A percentile compares a stretch with the other conserved stretches of the same genome.
These are phyloP conservation scores for Sterna hirundo DNA, from an alignment of 2,113 vertebrate genomes.

Conservation along the genomic window DNA sequence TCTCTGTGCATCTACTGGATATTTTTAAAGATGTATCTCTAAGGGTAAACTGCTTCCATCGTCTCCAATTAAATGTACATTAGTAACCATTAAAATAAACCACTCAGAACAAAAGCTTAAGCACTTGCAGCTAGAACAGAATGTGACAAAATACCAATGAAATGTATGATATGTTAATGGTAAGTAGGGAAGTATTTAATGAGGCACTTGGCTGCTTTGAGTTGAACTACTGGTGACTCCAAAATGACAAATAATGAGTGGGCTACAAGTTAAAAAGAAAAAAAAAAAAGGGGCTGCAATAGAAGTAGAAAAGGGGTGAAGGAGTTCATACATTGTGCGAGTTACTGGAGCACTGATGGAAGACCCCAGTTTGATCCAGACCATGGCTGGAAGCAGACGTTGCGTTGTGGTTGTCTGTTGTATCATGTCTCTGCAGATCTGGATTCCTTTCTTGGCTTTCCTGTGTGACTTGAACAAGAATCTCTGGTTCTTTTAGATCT, in stretches of 20 bases:
- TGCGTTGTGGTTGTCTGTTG: accelerated
- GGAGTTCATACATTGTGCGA: background rate
- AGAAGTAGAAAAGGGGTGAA: background rate
- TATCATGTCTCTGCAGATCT: background rate
- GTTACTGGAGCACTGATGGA: background rate
- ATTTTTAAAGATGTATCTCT: background rate
- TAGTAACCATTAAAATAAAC: conserved; percentile 4
- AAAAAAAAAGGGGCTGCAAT: background rate
- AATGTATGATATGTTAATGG: conserved; percentile 16
- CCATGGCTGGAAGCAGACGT: background rate
- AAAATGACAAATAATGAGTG: background rate
- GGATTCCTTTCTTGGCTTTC: background rate
- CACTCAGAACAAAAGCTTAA: conserved; percentile 20
- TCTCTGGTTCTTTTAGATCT: background rate
- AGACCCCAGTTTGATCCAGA: background rate
- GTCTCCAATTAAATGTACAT: background rate
- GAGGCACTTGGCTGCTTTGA: background rate
- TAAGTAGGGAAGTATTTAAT: conserved; percentile 17
- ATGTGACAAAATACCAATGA: conserved; percentile 8
- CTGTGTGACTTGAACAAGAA: background rate
- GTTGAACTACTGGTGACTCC: background rate
- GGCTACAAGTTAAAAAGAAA: background rate
- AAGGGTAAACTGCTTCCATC: background rate
- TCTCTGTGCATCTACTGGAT: background rate
- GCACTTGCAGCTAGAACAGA: background rate